These are phyloP conservation scores for Hemicrepidius hirtus DNA, from an alignment of 2,888 invertebrate species.

Conservation along the genomic window DNA sequence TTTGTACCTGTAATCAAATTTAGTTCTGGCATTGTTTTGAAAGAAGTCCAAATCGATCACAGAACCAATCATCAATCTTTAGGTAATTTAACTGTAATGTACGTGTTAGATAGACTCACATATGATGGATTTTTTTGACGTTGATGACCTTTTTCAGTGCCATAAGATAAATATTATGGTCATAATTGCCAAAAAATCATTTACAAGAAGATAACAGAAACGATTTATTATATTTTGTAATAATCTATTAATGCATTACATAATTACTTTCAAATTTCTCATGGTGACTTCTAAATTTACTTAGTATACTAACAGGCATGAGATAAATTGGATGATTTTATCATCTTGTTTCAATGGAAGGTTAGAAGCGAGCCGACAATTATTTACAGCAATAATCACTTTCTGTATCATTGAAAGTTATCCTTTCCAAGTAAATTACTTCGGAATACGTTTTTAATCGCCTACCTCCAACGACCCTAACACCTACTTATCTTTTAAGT, in stretches of 20 bases:
- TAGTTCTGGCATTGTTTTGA: not conserved
- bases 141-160: conserved; percentile 25
- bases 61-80: conserved; percentile 8
- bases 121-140: conserved; percentile 33
- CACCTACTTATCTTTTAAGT: too few relatives aligned
- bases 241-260: conserved; percentile 5
- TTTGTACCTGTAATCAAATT: conserved; percentile 19
- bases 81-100: conserved; percentile 9
- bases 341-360: not conserved
- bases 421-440: not conserved
- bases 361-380: not conserved
- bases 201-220: conserved; percentile 11
- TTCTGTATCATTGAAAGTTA: not conserved
- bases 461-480: too few relatives aligned
- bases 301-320: conserved; percentile 14
- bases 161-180: conserved; percentile 23
- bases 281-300: not conserved
- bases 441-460: too few relatives aligned
- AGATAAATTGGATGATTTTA: conserved; percentile 5
- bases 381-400: not conserved
- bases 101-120: conserved; percentile 15
- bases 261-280: conserved; percentile 11
- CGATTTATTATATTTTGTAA: conserved; percentile 26
- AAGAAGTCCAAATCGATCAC: conserved; percentile 19
- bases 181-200: conserved; percentile 29